Conservation (phyloP, 2,888 invertebrate genomes). For the Tinea pellionella region DNA sequence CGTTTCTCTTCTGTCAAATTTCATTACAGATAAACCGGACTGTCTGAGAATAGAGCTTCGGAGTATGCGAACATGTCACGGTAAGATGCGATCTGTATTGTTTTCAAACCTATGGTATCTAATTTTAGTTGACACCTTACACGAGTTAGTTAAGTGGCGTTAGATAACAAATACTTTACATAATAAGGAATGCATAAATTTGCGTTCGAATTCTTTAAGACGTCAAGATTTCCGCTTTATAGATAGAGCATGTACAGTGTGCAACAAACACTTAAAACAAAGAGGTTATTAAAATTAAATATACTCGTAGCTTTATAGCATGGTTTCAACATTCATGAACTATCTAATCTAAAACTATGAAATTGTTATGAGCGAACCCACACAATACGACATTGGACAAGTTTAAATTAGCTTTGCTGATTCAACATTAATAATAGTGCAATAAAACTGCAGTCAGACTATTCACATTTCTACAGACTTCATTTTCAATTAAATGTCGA, state of each 20-base stretch:
- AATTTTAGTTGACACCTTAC: not conserved
- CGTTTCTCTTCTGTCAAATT: not conserved
- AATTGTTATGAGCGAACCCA: slow-evolving; percentile 6
- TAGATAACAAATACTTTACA: not conserved
- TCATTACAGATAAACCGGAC: not conserved
- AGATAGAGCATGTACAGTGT: not conserved
- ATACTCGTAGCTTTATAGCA: not conserved
- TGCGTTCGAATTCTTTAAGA: not conserved
- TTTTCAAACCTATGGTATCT: not conserved
- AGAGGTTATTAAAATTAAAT: not conserved
- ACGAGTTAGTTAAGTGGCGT: not conserved
- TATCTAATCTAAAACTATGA: slow-evolving; percentile 7
- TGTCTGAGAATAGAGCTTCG: not conserved
- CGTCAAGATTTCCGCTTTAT: not conserved
- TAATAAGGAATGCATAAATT: not conserved
- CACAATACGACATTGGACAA: not conserved
- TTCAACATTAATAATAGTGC: not conserved
- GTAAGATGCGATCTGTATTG: not conserved
- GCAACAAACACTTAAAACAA: not conserved
- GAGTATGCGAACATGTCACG: not conserved
- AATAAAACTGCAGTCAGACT: not conserved
- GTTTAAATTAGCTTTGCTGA: slow-evolving; percentile 6
- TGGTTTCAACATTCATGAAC: not conserved
- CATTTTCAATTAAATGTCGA: not conserved
- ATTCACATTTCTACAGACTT: not conserved